Percentiles rank a stretch among this genome's conserved stretches.
These are phyloP conservation scores for Xylota segnis DNA, from an alignment of 2,888 invertebrate species.

Conservation along the genomic window DNA sequence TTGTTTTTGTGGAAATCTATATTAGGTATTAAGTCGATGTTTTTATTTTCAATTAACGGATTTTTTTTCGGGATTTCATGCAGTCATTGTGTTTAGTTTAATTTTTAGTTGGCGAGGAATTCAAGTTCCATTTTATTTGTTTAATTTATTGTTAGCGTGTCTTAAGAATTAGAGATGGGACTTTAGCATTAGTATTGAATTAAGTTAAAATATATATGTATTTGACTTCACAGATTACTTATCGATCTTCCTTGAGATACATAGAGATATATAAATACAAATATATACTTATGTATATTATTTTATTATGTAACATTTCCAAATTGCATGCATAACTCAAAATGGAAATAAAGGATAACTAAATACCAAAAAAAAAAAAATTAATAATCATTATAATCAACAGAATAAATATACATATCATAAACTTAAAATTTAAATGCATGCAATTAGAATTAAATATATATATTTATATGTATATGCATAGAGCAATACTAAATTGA, in stretches of 20 bases:
- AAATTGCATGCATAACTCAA: constrained; percentile 64
- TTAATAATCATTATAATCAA: constrained; percentile 44
- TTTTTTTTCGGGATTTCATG: constrained; percentile 30
- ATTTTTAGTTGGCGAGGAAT: constrained; percentile 70
- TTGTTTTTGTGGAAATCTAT: constrained; percentile 1
- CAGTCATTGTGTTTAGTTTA: constrained; percentile 41
- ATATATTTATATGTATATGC: constrained; percentile 6
- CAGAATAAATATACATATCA: constrained; percentile 49
- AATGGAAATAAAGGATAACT: constrained; percentile 21
- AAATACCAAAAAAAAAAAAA: constrained; percentile 12
- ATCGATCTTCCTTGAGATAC: constrained; percentile 43
- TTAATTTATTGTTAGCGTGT: constrained; percentile 18
- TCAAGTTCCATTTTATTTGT: constrained; percentile 67
- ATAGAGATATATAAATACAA: constrained; percentile 20
- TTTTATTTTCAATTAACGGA: constrained; percentile 11
- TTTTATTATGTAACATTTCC: constrained; percentile 13
- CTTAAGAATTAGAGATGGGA: too few species aligned
- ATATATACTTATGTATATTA: too few species aligned
- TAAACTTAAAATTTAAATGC: constrained; percentile 59
- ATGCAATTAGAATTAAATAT: constrained; percentile 63
- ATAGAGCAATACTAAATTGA: constrained; percentile 1
- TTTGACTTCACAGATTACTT: background rate
- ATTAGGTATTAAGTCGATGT: constrained; percentile 8
- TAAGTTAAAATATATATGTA: too few species aligned
- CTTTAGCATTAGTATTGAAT: too few species aligned